phyloP scores from a whole-genome alignment of 2,113 vertebrate genomes.

The Brachyhypopomus occidentalis region DNA sequence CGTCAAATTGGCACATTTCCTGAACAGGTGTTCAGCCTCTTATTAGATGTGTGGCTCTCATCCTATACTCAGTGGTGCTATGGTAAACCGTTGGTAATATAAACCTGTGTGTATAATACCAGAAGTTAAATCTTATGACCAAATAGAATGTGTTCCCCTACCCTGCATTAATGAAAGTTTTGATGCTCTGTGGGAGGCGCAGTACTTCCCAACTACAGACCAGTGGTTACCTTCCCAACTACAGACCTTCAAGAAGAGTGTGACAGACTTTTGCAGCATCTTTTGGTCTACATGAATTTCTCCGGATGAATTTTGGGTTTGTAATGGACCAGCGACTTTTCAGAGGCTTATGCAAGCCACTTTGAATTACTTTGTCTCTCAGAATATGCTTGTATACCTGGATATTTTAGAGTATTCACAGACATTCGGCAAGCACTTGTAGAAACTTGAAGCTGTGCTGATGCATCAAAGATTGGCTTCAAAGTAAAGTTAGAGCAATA shows the following conservation, averaged over 20 bases:
- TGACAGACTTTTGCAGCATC: too few relatives aligned
- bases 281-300: too few relatives aligned
- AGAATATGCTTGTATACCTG: too few relatives aligned
- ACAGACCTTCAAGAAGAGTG: too few relatives aligned
- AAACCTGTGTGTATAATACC: slow-evolving; percentile 11
- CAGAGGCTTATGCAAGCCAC: neutral
- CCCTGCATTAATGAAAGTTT: neutral
- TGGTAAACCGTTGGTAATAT: neutral
- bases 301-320: too few relatives aligned
- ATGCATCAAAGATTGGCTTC: too few relatives aligned
- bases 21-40: neutral
- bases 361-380: neutral
- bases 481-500: too few relatives aligned
- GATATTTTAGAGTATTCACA: neutral
- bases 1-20: too few relatives aligned
- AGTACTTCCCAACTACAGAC: neutral
- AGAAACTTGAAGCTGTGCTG: too few relatives aligned
- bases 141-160: slow-evolving; percentile 21
- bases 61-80: neutral
- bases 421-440: too few relatives aligned
- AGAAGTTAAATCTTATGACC: slow-evolving; percentile 18
- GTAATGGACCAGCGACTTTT: neutral
- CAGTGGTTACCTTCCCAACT: neutral
- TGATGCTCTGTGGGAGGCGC: neutral
- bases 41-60: neutral